A percentile compares a stretch with the other conserved stretches of the same genome.
phyloP scores from a whole-genome alignment of 2,888 invertebrate genomes.

The Carabus problematicus region DNA sequence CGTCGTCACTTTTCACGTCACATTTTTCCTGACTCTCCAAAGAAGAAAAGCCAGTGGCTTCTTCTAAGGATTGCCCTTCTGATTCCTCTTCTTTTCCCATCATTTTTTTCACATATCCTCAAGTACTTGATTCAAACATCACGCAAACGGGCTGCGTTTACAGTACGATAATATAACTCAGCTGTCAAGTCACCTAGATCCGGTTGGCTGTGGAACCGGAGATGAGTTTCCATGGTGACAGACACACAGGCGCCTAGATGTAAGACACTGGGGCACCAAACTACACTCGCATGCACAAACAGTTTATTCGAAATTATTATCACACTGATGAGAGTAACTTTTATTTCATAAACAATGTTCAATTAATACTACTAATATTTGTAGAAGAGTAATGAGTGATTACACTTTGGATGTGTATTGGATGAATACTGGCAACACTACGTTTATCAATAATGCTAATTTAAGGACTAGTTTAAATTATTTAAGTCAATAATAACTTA shows the following conservation, averaged over 20 bases:
- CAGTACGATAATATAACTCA: slow-evolving; percentile 1
- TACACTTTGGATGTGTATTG: not conserved
- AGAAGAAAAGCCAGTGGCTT: slow-evolving; percentile 28
- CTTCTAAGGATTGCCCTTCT: slow-evolving; percentile 31
- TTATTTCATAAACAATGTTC: too few species aligned
- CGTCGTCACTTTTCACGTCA: not conserved
- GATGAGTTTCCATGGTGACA: slow-evolving; percentile 56
- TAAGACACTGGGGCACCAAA: slow-evolving; percentile 37
- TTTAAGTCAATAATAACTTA: slow-evolving; percentile 19
- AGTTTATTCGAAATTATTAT: not conserved
- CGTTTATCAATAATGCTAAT: slow-evolving; percentile 1
- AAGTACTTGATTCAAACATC: slow-evolving; percentile 19
- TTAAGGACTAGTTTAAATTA: slow-evolving; percentile 11
- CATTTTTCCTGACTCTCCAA: slow-evolving; percentile 15
- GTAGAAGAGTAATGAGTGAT: too few species aligned
- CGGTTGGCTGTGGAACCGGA: slow-evolving; percentile 31
- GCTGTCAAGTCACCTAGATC: slow-evolving; percentile 35
- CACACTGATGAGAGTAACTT: too few species aligned
- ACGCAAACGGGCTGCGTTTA: slow-evolving; percentile 14
- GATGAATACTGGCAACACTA: slow-evolving; percentile 16
- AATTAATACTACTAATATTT: too few species aligned
- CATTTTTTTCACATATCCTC: slow-evolving; percentile 39
- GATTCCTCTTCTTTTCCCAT: slow-evolving; percentile 42
- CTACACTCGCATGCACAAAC: slow-evolving; percentile 17
- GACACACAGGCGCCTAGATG: slow-evolving; percentile 55